These are phyloP conservation scores for Pteropus rufus DNA, from an alignment of 2,797 vertebrate genomes.

Conservation along the genomic window DNA sequence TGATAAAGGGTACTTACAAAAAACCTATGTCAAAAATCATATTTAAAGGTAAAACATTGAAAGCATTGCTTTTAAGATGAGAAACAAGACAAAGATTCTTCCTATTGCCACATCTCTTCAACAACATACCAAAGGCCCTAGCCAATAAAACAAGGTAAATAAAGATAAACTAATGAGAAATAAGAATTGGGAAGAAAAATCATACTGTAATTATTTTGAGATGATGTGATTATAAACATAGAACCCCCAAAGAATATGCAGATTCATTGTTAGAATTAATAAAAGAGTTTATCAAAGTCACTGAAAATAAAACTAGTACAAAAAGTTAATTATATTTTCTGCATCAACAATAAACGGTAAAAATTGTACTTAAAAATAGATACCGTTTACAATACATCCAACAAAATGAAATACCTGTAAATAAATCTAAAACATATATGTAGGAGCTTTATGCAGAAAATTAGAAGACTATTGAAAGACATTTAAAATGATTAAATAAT, in stretches of 20 bases:
- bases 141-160: constrained; percentile 11
- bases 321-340: constrained; percentile 59
- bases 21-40: neutral
- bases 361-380: constrained; percentile 35
- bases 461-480: neutral
- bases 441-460: neutral
- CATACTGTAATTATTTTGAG: constrained; percentile 37
- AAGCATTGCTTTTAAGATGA: neutral
- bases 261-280: constrained; percentile 42
- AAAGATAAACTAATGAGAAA: neutral
- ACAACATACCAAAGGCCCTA: neutral
- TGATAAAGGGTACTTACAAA: neutral
- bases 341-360: constrained; percentile 16
- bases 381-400: neutral
- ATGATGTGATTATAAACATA: constrained; percentile 23
- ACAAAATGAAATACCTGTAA: neutral
- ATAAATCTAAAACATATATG: neutral
- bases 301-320: constrained; percentile 3
- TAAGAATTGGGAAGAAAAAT: constrained; percentile 27
- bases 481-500: neutral
- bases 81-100: neutral
- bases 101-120: neutral
- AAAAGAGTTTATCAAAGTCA: constrained; percentile 2
- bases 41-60: neutral
- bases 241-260: constrained; percentile 9